Conservation (phyloP, 2,113 vertebrate species). For the Chloropsis hardwickii region DNA sequence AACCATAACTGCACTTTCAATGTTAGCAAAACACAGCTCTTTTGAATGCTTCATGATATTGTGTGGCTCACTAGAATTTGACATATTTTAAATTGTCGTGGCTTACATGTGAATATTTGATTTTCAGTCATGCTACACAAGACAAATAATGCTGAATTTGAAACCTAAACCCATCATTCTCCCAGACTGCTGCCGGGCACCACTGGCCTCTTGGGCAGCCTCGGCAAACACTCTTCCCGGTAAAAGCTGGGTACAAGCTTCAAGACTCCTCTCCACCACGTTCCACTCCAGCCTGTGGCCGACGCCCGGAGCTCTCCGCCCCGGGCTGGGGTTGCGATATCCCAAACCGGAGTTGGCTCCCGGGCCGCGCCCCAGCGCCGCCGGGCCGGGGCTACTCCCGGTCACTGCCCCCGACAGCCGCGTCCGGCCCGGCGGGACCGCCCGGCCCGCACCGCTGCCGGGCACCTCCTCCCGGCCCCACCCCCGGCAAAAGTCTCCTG, state of each 20-base stretch:
- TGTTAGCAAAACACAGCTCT: not conserved
- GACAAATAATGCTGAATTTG: not conserved
- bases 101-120: not conserved
- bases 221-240: not conserved
- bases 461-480: not conserved
- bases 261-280: not conserved
- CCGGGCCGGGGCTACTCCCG: conserved; percentile 55
- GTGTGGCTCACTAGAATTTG: not conserved
- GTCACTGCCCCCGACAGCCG: conserved; percentile 46
- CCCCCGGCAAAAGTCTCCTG: not conserved
- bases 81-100: not conserved
- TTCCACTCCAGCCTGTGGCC: not conserved
- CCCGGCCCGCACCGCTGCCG: not conserved
- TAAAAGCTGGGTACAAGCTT: not conserved
- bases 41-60: not conserved
- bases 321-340: not conserved
- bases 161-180: accelerated
- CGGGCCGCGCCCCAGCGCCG: conserved; percentile 55
- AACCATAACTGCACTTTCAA: not conserved
- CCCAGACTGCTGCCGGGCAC: no score
- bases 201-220: accelerated
- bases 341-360: not conserved
- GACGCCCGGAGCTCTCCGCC: not conserved
- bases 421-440: not conserved
- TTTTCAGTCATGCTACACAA: not conserved